Evolutionary conservation across 2,888 invertebrate genomes (phyloP), one percentile per base, ranked within the genome.

Genomic region (Taphrorychus bicolor): DNA sequence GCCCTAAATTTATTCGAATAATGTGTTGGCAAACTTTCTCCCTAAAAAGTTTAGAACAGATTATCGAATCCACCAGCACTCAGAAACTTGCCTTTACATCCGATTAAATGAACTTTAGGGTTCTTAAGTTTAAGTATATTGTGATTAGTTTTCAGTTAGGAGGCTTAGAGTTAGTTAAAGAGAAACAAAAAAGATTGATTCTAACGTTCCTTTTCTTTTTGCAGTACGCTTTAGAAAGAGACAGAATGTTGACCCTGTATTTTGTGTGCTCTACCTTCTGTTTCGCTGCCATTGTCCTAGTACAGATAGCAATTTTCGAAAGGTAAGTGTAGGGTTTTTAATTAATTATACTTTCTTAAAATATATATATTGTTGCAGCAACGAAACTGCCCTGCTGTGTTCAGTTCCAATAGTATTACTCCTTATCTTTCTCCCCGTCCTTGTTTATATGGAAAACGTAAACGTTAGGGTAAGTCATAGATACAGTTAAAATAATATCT

Each of bases 201-300:
- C n/a, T n/a, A n/a, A n/a, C n/a, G n/a, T 42, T 19, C 41, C 58
- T 56, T 66, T 60, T 70, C 76, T 77, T 73, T 76, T 85, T 84
- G 63, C 87, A 95, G 95, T 96, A 94, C 81, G 88, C 87, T 49
- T 85, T 86, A 60, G 94, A 95, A 78, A 88, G 90, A 64, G 95
- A 97, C 83, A 86, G 89, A 74, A 95, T 95, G 95, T 86, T 95
- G 76, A 89, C 89, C 68, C 88, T 93, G 16, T 95, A 96, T 81
- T 94, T 94, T 83, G 85, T 90, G 71, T 94, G 94, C 84, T 90
- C 94, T 40, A 84, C 92, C 58, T 82, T 91, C 71, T 87, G 94
- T 74, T 90, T 92, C 78, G 74, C 88, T 48, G 87, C 90, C 63
- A 88, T 93, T 66, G 85, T 89, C 52, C 72, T 87, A 23, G 88